phyloP scores from a whole-genome alignment of 23 tunicate genomes.

The Oikopleura dioica region DNA sequence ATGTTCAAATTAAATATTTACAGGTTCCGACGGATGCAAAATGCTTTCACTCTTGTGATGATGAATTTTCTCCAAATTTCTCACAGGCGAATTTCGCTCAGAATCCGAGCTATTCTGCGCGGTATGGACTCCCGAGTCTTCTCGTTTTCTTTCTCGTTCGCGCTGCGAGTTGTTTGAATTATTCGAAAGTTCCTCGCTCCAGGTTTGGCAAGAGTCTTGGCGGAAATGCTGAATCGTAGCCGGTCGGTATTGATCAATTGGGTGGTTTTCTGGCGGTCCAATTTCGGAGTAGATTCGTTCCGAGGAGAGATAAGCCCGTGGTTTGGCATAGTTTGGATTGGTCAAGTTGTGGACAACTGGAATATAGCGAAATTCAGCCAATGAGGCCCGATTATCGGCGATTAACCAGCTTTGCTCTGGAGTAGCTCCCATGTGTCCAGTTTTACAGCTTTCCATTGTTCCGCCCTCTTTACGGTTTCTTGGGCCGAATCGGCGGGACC shows the following conservation, averaged over 20 bases:
- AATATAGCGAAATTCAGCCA: slow-evolving; percentile 7
- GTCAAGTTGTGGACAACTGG: slow-evolving; percentile 5
- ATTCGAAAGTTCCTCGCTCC: too few relatives aligned
- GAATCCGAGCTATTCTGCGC: slow-evolving; percentile 7
- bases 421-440: neutral
- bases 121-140: slow-evolving; percentile 7
- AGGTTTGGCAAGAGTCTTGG: neutral
- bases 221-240: neutral
- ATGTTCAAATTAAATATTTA: slow-evolving; percentile 3
- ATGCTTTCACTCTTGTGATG: neutral
- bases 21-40: neutral
- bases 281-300: slow-evolving; percentile 8
- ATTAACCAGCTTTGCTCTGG: too few relatives aligned
- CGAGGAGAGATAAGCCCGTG: neutral
- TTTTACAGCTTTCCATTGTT: neutral
- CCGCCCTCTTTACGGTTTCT: neutral
- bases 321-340: too few relatives aligned
- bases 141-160: neutral
- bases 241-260: neutral
- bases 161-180: too few relatives aligned
- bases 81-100: slow-evolving; percentile 10
- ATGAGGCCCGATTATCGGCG: slow-evolving; percentile 2
- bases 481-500: neutral
- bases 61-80: neutral
- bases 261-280: neutral